Base-by-base conservation (phyloP, 2,888 invertebrate species). In the Stenodera caucasica region DNA sequence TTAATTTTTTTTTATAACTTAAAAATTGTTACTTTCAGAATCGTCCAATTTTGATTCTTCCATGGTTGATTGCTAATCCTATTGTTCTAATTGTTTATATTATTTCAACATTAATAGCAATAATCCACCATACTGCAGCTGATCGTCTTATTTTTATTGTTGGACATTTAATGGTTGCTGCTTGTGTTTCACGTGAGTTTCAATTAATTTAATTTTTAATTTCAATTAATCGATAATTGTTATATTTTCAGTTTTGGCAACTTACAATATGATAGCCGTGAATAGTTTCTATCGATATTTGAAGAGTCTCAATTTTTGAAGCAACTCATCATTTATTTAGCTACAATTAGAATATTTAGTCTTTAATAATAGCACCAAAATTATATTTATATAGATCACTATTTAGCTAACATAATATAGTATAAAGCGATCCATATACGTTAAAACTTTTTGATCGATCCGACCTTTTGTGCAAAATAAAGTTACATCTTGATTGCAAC, bases 21-120 rank as follows among this genome's bases (percentile, higher is more conserved):
- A 23, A 55, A n/a, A n/a, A n/a, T n/a, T n/a, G n/a, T n/a, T n/a
- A n/a, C n/a, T 78, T 79, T 60, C 63, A 80, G 80, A 80, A 78
- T 70, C 74, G 77, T n/a, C 79, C 79, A 21, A 29, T 61, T 15
- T 65, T 80, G 14, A 61, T 80, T 15, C 59, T 75, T 7, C 80
- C 80, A 8, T 80, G 79, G 78, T 61, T 80, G 53, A 64, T 75
- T 15, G 69, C 77, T 58, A 77, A 76, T 65, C 78, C 78, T 9
- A 60, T 77, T 23, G 69, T 73, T 11, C 67, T 79, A 15, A 55
- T 67, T 15, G 67, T 73, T 7, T 80, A 78, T 55, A 67, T 78
- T 2, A 64, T 79, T 40, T 69, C 70, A 23, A 77, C 76, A 3
- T 54, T 79, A 9, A 66, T 77, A 26, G 76, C 76, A 15, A 70